Conservation (phyloP, 2,888 invertebrate species). For the Cheilosia pagana region DNA sequence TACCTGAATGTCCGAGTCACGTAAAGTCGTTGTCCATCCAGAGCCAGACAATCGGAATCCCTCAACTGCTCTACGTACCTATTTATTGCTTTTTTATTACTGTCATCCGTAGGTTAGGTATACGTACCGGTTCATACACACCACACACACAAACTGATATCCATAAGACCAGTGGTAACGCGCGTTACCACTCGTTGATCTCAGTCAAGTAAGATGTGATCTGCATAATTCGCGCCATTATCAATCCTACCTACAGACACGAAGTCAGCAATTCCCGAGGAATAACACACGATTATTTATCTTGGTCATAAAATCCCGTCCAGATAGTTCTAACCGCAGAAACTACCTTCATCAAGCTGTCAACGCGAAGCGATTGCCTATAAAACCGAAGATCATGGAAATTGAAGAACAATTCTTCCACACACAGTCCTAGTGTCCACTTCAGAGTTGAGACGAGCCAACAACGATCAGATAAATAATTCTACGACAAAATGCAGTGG, state of each 20-base stretch:
- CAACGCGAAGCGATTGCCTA: conserved; percentile 10
- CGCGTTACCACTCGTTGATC: conserved; percentile 42
- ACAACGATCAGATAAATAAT: conserved; percentile 8
- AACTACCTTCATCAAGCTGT: conserved; percentile 17
- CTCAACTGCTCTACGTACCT: not conserved
- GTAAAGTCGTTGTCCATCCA: conserved; percentile 20
- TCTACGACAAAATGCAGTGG: conserved; percentile 36
- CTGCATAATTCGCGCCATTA: conserved; percentile 58
- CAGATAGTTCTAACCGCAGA: conserved; percentile 33
- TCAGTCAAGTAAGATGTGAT: conserved; percentile 61
- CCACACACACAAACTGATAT: conserved; percentile 7
- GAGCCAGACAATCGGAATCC: conserved; percentile 5
- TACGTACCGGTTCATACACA: conserved; percentile 6
- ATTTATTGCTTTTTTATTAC: conserved; percentile 19
- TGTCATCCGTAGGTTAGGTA: not conserved
- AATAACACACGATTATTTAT: conserved; percentile 46
- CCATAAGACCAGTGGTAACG: conserved; percentile 15
- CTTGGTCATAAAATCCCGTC: conserved; percentile 39
- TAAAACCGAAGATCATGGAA: conserved; percentile 55
- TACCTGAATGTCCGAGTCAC: conserved; percentile 16
- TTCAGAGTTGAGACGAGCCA: conserved; percentile 31
- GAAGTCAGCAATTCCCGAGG: conserved; percentile 24
- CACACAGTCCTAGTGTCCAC: conserved; percentile 55
- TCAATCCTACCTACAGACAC: conserved; percentile 12
- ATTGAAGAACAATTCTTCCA: conserved; percentile 63